phyloP scores from a whole-genome alignment of 2,888 invertebrate genomes.

The Drosophila seclusa region DNA sequence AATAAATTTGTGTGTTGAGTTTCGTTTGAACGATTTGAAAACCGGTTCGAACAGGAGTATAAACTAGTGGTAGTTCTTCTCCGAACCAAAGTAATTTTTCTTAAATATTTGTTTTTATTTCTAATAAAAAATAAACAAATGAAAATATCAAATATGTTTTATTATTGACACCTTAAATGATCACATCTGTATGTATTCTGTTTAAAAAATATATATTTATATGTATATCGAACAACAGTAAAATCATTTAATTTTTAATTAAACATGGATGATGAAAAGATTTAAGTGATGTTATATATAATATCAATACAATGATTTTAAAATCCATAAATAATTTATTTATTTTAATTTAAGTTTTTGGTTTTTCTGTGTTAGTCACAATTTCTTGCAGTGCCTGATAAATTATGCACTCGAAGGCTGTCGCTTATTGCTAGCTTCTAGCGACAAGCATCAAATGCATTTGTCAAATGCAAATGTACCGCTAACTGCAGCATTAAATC shows the following conservation, averaged over 20 bases:
- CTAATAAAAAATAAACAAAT: not conserved
- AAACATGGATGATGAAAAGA: not conserved
- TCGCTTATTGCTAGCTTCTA: constrained; percentile 15
- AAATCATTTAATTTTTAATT: not conserved
- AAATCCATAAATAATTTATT: not conserved
- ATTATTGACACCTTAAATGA: not conserved
- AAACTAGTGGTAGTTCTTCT: not conserved
- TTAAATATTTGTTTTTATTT: not conserved
- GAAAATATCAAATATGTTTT: not conserved
- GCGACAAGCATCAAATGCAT: constrained; percentile 17
- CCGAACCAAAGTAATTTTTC: not conserved
- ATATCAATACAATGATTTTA: not conserved
- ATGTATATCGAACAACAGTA: not conserved
- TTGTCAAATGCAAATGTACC: constrained; percentile 39
- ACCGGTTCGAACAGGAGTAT: not conserved
- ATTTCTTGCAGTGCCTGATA: constrained; percentile 34
- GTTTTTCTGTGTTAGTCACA: not conserved
- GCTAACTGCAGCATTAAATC: constrained; percentile 30
- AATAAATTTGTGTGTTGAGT: not conserved
- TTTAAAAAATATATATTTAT: not conserved
- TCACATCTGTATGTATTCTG: not conserved
- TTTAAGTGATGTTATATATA: not conserved
- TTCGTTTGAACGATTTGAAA: not conserved
- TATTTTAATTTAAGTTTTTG: not conserved
- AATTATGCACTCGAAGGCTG: constrained; percentile 8